Evolutionary conservation across 2,888 invertebrate genomes (phyloP).

Genomic region (Apotomis turbidana): DNA sequence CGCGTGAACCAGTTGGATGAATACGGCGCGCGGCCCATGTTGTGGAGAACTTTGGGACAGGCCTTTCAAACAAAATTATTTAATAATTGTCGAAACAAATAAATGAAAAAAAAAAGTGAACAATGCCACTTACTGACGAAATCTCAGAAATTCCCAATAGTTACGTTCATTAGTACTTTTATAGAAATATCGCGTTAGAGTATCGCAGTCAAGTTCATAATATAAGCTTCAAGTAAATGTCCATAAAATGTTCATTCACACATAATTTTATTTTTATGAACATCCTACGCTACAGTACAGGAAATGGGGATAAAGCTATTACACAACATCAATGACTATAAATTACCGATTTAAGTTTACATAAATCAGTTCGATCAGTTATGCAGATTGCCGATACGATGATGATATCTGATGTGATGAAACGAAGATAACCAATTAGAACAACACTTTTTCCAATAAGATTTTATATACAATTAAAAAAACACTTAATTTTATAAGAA

Average conservation of each 20-base stretch:
- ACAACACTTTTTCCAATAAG: background rate
- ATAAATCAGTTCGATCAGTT: slow-evolving; percentile 2
- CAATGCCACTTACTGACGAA: background rate
- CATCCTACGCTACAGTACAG: slow-evolving; percentile 13
- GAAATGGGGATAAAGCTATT: slow-evolving; percentile 15
- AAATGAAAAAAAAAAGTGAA: no score
- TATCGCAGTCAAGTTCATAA: slow-evolving; percentile 22
- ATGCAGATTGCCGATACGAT: slow-evolving; percentile 7
- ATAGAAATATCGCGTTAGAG: slow-evolving; percentile 41
- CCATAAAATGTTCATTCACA: slow-evolving; percentile 44
- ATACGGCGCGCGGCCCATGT: no score
- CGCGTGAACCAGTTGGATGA: no score
- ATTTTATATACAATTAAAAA: no score
- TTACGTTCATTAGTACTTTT: slow-evolving; percentile 14
- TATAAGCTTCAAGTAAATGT: slow-evolving; percentile 29
- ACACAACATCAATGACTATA: slow-evolving; percentile 18
- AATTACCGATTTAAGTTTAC: background rate
- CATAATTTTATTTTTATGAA: slow-evolving; percentile 41
- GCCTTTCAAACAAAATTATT: no score
- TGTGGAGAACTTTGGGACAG: no score
- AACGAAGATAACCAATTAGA: background rate
- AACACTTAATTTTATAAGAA: no score
- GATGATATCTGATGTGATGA: background rate
- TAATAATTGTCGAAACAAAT: no score
- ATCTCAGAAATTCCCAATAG: slow-evolving; percentile 1